Evolutionary conservation across 2,797 vertebrate genomes (phyloP), one percentile per base, ranked within the genome.

Genomic region (Myoxocephalus aenaeus): DNA sequence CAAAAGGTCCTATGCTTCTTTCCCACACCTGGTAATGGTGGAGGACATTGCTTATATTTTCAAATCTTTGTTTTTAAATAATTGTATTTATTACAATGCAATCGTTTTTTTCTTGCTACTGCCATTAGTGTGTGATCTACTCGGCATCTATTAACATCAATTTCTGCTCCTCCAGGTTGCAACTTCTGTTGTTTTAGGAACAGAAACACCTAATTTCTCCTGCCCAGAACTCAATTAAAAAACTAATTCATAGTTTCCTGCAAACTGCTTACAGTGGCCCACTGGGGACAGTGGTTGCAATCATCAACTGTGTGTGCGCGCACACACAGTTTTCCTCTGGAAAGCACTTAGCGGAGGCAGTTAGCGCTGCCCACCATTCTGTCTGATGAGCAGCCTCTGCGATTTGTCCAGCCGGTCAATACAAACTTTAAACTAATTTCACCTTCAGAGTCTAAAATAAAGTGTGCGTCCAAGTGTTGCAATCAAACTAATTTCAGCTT

Each of bases 131-230:
- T 9, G 3, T 50, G 18, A 13, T 17, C 18, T 48, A 51, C 59
- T 40, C 12, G 54, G 56, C 25, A 46, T 70, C n/a, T n/a, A n/a
- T 80, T 61, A 50, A 20, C 38, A 66, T 69, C 18, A n/a, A 42
- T 62, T 32, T 65, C 27, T 56, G n/a, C 64, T 27, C 14, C 44
- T 73, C 61, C 32, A 66, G 18, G 56, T 36, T 74, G 59, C 29
- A 73, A 11, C 38, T 5, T 32, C 42, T 84, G 77, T 80, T 73
- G 42, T 61, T 62, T 69, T 62, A 65, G 29, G 22, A 66, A 13
- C 13, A 79, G 42, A 51, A 65, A 66, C 64, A 61, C 6, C 32
- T 48, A 0, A 54, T 77, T 67, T 78, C 59, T 77, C 42, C 50
- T 48, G 29, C 50, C 18, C 56, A 53, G 18, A 57, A 46, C 7